These are phyloP conservation scores for Axea sp. DNA, from an alignment of 2,888 invertebrate species.

Conservation along the genomic window DNA sequence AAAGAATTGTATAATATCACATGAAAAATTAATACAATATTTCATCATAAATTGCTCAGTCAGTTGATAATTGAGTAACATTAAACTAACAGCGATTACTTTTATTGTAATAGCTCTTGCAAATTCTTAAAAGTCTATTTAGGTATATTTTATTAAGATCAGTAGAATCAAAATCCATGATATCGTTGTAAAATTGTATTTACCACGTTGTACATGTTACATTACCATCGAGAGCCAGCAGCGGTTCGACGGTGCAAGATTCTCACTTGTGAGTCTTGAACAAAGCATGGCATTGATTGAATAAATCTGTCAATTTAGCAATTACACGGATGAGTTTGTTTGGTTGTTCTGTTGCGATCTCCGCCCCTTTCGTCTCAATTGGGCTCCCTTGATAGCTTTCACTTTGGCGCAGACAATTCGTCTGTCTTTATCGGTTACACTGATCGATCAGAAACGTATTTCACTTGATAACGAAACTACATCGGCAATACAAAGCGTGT, in stretches of 20 bases:
- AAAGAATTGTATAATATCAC: no score
- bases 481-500: conserved; percentile 33
- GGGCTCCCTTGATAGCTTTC: no score
- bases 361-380: conserved; percentile 46
- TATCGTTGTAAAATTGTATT: conserved; percentile 20
- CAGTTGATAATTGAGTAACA: no score
- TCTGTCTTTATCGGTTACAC: conserved; percentile 36
- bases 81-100: no score
- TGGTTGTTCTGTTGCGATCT: conserved; percentile 71
- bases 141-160: no score
- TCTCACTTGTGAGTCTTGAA: conserved; percentile 34
- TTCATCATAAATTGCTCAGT: no score
- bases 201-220: conserved; percentile 12
- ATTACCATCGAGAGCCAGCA: conserved; percentile 4
- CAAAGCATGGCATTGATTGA: conserved; percentile 74
- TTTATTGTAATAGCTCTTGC: no score
- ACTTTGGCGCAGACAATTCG: conserved; percentile 20
- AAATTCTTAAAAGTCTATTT: no score
- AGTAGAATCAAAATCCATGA: background rate
- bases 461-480: conserved; percentile 46
- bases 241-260: conserved; percentile 33
- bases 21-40: no score
- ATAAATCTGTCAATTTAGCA: conserved; percentile 79
- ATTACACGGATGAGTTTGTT: conserved; percentile 79
- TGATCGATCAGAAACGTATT: conserved; percentile 49